Evolutionary conservation across 2,888 invertebrate genomes (phyloP).

Genomic region (Parnassius glacialis): DNA sequence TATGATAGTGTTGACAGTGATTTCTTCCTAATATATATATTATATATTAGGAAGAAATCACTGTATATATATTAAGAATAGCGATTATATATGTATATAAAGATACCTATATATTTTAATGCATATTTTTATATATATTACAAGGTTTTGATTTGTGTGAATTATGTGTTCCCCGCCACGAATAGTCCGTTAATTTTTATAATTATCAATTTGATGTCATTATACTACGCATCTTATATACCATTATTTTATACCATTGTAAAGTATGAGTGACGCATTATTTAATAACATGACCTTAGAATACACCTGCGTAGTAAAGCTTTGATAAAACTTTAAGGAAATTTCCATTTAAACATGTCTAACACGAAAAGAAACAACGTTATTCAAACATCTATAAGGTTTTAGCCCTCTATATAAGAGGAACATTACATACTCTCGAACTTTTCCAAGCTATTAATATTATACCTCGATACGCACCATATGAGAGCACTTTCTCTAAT

Average conservation of each 20-base stretch:
- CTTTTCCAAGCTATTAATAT: not conserved
- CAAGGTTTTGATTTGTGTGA: too few species aligned
- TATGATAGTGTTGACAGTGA: too few species aligned
- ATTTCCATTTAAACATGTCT: conserved; percentile 11
- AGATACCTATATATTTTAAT: too few species aligned
- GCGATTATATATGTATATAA: too few species aligned
- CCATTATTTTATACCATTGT: conserved; percentile 3
- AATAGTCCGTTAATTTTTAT: too few species aligned
- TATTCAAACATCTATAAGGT: conserved; percentile 7
- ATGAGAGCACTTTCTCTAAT: not conserved
- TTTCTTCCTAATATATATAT: too few species aligned
- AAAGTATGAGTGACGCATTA: conserved; percentile 4
- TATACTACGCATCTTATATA: too few species aligned
- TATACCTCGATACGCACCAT: not conserved
- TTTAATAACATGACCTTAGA: conserved; percentile 11
- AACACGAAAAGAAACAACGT: not conserved
- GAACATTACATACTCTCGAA: not conserved
- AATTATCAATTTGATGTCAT: too few species aligned
- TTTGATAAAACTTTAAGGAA: conserved; percentile 10
- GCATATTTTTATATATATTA: too few species aligned
- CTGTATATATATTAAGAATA: too few species aligned
- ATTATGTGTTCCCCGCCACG: too few species aligned
- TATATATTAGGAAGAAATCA: too few species aligned
- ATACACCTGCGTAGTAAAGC: conserved; percentile 10
- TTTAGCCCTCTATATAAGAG: not conserved